Base-by-base conservation (phyloP, 2,888 invertebrate species). In the Helobdella robusta region DNA sequence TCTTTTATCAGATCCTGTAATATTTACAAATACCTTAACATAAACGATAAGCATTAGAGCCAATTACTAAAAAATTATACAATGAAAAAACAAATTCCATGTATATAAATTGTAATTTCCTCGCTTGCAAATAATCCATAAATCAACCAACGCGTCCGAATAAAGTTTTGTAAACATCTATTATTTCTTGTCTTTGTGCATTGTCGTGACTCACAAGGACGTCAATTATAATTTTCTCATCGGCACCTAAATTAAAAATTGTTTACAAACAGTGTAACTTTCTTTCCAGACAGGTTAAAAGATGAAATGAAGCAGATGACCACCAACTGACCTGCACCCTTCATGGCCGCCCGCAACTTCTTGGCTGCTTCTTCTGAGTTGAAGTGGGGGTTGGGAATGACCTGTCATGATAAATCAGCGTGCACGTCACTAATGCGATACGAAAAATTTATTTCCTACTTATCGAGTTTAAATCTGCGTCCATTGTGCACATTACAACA, bases 341-440 rank as follows among this genome's bases (percentile, higher is more conserved):
- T 61, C 61, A 61, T 61, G 15, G 61, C 44, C 2, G 40, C 48
- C 20, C 61, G 46, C 48, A 61, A 23, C n/a, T 25, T 48, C 30
- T 44, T 46, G 2, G 61, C 61, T 30, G 61, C 61, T 2, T 40
- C 61, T 20, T 61, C 61, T 2, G 61, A n/a, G 23, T 61, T 28
- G 34, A 61, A 61, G 8, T 44, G 32, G n/a, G 61, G 50, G 23
- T 61, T 61, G 18, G 61, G 50, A 61, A 61, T 28, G n/a, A 61
- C 50, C 61, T 61, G 32, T 23, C 5, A n/a, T n/a, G n/a, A n/a
- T n/a, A n/a, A n/a, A n/a, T n/a, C n/a, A n/a, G n/a, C n/a, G n/a
- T n/a, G n/a, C n/a, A n/a, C n/a, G n/a, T n/a, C n/a, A n/a, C n/a
- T n/a, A n/a, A n/a, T n/a, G n/a, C n/a, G n/a, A n/a, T n/a, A n/a